Base-by-base conservation (phyloP, 2,113 vertebrate genomes). In the Platichthys flesus region DNA sequence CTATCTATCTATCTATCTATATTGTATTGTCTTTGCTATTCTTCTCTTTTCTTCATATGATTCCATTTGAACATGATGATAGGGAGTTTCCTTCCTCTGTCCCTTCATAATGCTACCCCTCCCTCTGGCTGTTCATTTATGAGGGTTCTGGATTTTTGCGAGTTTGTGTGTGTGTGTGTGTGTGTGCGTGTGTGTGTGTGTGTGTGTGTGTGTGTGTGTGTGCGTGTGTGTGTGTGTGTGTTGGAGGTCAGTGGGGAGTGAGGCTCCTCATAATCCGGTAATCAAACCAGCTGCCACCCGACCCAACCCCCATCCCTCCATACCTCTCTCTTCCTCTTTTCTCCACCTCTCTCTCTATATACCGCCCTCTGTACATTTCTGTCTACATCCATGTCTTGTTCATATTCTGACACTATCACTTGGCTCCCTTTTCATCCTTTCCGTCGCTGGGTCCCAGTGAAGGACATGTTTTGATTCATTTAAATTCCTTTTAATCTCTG, bases 221-320 rank as follows among this genome's bases (percentile, higher is more conserved):
- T 67, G 45, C 63, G 57, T 77, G 49, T 55, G 47, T 54, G 70
- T 81, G 74, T 63, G 61, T 81, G 84, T 79, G 83, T 81, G 77
- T 79, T 57, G 64, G 90, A 86, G 93, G 90, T 93, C 92, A 93
- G 84, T 67, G 68, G 92, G 90, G 91, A 93, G 90, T 83, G 90
- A 92, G 87, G 70, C 77, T 87, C 87, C 63, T 92, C 87, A 86
- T 94, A 94, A 94, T 94, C 91, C 87, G 57, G 85, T 93, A 94
- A 94, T 93, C 91, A 93, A 94, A 93, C 92, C 93, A 94, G 93
- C 94, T 94, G 93, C 92, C 92, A 90, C 83, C 91, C 89, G 84
- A 82, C 90, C 90, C 89, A 87, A 82, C 90, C 92, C 92, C 92
- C 91, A 88, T 31, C 60, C 59, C 71, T 57, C 69, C 75, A 67